Conservation (phyloP, 2,888 invertebrate genomes). For the Ligdia adustata region DNA sequence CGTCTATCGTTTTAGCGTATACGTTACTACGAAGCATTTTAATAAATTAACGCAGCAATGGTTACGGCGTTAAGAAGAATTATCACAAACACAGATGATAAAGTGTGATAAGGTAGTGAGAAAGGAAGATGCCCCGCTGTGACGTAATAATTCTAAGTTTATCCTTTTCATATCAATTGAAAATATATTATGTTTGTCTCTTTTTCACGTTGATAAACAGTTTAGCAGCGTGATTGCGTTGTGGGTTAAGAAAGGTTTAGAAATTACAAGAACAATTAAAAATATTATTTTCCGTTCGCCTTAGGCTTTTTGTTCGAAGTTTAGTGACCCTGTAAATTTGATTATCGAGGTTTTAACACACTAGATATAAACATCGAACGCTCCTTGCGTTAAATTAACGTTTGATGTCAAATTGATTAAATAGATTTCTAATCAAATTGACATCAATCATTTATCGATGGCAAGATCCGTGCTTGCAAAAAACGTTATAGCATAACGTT, state of each 20-base stretch:
- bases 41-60: conserved; percentile 36
- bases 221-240: conserved; percentile 73
- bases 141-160: conserved; percentile 78
- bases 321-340: too few relatives aligned
- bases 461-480: too few relatives aligned
- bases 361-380: too few relatives aligned
- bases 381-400: too few relatives aligned
- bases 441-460: too few relatives aligned
- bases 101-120: conserved; percentile 52
- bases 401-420: too few relatives aligned
- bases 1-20: too few relatives aligned
- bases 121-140: conserved; percentile 75
- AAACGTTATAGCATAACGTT: too few relatives aligned
- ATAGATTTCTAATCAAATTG: too few relatives aligned
- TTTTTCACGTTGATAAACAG: conserved; percentile 75
- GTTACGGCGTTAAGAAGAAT: conserved; percentile 11
- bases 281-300: not conserved
- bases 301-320: too few relatives aligned
- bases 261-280: conserved; percentile 25
- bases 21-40: too few relatives aligned
- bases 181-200: conserved; percentile 71
- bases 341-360: too few relatives aligned
- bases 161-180: conserved; percentile 75
- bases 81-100: conserved; percentile 31
- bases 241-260: conserved; percentile 46